Evolutionary conservation across 1,140 invertebrate genomes (phyloP).

Genomic region (Trichonephila clavata): DNA sequence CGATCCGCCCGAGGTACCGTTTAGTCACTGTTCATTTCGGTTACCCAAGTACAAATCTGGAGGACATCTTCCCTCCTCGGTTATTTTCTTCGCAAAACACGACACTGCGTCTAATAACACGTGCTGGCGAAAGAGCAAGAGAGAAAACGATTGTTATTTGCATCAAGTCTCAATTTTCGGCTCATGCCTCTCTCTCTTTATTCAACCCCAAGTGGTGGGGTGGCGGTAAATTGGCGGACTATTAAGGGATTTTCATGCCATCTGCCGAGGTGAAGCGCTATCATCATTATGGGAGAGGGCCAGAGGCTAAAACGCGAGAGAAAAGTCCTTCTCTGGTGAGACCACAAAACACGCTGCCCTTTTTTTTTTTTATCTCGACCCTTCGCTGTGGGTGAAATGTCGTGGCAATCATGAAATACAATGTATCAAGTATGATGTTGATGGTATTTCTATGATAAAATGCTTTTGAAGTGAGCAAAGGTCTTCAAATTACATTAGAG

Average conservation of each 20-base stretch:
- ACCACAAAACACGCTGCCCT: constrained; percentile 6
- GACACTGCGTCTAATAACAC: constrained; percentile 39
- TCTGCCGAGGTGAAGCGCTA: constrained; percentile 38
- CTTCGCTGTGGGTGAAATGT: no score
- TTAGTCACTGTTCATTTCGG: constrained; percentile 23
- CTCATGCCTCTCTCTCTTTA: constrained; percentile 1
- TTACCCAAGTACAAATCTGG: background rate
- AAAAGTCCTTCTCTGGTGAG: background rate
- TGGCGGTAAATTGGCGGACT: constrained; percentile 62
- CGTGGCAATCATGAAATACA: no score
- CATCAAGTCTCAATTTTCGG: constrained; percentile 68
- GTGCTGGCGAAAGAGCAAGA: constrained; percentile 11
- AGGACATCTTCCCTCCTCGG: background rate
- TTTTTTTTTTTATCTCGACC: background rate
- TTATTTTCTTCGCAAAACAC: constrained; percentile 5
- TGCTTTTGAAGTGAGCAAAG: no score
- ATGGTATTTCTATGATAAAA: no score
- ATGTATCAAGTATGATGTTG: no score
- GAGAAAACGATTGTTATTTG: constrained; percentile 33
- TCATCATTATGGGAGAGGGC: constrained; percentile 36
- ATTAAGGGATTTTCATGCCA: constrained; percentile 71
- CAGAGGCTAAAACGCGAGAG: background rate
- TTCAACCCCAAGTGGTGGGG: constrained; percentile 13
- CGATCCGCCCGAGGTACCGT: constrained; percentile 1
- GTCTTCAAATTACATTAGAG: no score